Evolutionary conservation across 1,140 invertebrate species (phyloP), one percentile per base, ranked within the genome.

Genomic region (Drosophila leontia): DNA sequence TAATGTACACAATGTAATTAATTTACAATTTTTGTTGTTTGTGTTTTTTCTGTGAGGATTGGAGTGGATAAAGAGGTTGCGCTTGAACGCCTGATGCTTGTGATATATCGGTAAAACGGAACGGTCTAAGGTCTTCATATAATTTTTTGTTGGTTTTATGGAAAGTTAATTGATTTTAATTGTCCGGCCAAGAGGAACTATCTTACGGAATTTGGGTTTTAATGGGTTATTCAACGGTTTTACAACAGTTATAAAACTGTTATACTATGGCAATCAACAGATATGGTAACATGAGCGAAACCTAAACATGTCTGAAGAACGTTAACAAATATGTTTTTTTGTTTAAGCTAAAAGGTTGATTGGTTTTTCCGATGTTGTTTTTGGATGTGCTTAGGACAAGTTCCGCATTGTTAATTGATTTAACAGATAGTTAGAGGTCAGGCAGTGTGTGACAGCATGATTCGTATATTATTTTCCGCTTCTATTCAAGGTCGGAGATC

Each of bases 401-500:
- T 65, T 75, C 69, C 61, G 70, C 67, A 59, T 70, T 80, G 61
- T 35, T 41, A 80, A 51, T 45, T 57, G 53, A 61, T 70, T 70
- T 34, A 72, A 79, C 48, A 65, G 59, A 64, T 68, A 56, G 42
- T 44, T 60, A 57, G 42, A 64, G 69, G 48, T 64, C 47, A 68
- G 72, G 82, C 82, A 74, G 78, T 77, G 72, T 77, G 74, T 84
- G 34, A 75, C 75, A 83, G 80, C 80, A 68, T 53, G 57, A 70
- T 65, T 53, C 50, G 41, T 56, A 41, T 58, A 63, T 26, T 17
- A 34, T 37, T 55, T 37, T 26, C 1, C 8, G 44, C 41, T 58
- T 62, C 41, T 37, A 19, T 35, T 42, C 15, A 29, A 29, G 42
- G 41, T 50, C 23, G 47, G 44, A 68, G 26, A 65, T 55, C 35